Evolutionary conservation across 2,888 invertebrate species (phyloP), one percentile per base, ranked within the genome.

Genomic region (Hemicrepidius hirtus): DNA sequence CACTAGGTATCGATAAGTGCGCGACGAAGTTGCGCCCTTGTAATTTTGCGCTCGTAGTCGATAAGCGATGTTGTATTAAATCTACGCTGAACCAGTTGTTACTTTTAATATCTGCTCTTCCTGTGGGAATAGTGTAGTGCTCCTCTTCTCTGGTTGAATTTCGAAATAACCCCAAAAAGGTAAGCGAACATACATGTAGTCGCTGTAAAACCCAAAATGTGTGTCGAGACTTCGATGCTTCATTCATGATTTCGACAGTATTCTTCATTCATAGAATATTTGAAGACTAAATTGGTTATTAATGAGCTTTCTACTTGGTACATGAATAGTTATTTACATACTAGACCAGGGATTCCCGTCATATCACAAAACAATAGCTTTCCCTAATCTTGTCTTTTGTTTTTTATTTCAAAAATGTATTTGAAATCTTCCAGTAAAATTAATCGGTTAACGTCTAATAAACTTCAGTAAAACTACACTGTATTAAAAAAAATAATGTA

Each of bases 1-100:
- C 77, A 75, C 77, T 75, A 78, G 78, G 82, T 86, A 86, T 86
- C 85, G 86, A 86, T 85, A 83, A 80, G 83, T 85, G 85, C 85
- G 85, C 84, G 78, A 77, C 74, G 79, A 62, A 68, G 76, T 70
- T 85, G 86, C 86, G 86, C 85, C 73, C 60, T 75, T 77, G 82
- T 80, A 82, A 82, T 83, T 83, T 81, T 83, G 81, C 80, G 80
- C 79, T 76, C 75, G 76, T 76, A 85, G 85, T 86, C 85, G 83
- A 86, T 85, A 85, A 71, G 73, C 74, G 69, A 77, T 75, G 75
- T 70, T 74, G 68, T 73, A 71, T 53, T 73, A 72, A 76, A 71
- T 73, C 67, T 69, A 59, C 75, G 68, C 73, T 75, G 59, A 41
- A 73, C 62, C 67, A 68, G 71, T 75, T 69, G 73, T 73, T 63